Evolutionary conservation across 92 coral and sea anemone genomes (phyloP), one percentile per base, ranked within the genome.

Genomic region (Zoanthus sociatus): DNA sequence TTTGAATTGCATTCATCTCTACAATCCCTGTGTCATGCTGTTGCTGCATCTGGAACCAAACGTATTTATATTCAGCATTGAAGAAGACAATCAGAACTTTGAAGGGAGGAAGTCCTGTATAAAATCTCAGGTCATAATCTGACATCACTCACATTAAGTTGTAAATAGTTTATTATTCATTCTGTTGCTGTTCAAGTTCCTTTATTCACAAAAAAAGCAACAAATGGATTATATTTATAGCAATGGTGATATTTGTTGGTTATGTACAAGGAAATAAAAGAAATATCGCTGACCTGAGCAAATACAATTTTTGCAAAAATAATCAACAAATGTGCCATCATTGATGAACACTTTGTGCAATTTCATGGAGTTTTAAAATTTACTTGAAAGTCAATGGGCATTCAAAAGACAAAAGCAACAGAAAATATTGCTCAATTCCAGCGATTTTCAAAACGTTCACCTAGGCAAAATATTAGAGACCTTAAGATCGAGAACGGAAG

Each of bases 121-220:
- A 37, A 37, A 37, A 37, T 37, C 1, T 37, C 42, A 37, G 42
- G 1, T 37, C 42, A 37, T 37, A 2, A 4, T 37, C 3, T 37
- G 42, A 4, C 42, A 37, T 37, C 42, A 0, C 4, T 37, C 4
- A 4, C 55, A 50, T 3, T 50, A 3, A 3, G 55, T 50, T 50
- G 55, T 50, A 50, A 50, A 50, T 2, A 50, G 55, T 50, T 58
- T 9, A 58, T 58, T 13, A 58, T 58, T 13, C 14, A 58, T 21
- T 11, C 21, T 58, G 66, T 58, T 58, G 17, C 66, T 58, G 10
- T 50, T 50, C 55, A 50, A 50, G 18, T 17, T 58, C 3, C 66
- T 58, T 58, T 58, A 58, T 17, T 20, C 68, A 61, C 68, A 61
- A 61, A 61, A 61, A 56, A 53, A 56, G n/a, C 68, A 61, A 61